A percentile compares a stretch with the other conserved stretches of the same genome.
phyloP scores from a whole-genome alignment of 2,797 vertebrate genomes.

The Peromyscus eremicus region DNA sequence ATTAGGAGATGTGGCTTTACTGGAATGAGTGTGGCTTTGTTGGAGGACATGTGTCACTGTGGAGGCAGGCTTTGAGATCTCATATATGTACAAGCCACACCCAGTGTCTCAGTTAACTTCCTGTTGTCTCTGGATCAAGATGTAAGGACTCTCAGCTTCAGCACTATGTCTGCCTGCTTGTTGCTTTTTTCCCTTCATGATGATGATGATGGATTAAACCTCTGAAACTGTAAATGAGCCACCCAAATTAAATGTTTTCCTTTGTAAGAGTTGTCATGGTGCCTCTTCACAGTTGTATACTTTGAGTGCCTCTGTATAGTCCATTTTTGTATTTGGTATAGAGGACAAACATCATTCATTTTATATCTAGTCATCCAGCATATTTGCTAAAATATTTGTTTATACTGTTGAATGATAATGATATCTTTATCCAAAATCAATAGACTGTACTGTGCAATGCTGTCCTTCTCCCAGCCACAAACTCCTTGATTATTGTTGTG shows the following conservation, averaged over 20 bases:
- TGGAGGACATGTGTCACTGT: background rate
- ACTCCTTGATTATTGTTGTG: background rate
- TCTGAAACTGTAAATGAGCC: background rate
- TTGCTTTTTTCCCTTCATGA: background rate
- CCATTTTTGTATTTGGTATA: background rate
- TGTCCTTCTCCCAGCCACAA: background rate
- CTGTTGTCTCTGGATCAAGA: background rate
- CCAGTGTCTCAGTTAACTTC: background rate
- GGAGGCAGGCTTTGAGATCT: background rate
- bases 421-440: background rate
- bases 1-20: background rate
- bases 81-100: background rate
- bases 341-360: background rate
- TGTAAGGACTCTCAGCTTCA: background rate
- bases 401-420: background rate
- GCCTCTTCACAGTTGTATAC: background rate
- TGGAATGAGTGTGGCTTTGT: background rate
- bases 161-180: background rate
- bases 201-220: background rate
- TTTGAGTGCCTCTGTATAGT: background rate
- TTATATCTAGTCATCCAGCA: background rate
- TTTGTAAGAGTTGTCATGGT: background rate
- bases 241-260: background rate
- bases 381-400: background rate
- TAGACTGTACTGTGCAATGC: background rate